A percentile compares a stretch with the other conserved stretches of the same genome.
Conservation (phyloP, 2,113 vertebrate genomes). For the Strigops habroptila region DNA sequence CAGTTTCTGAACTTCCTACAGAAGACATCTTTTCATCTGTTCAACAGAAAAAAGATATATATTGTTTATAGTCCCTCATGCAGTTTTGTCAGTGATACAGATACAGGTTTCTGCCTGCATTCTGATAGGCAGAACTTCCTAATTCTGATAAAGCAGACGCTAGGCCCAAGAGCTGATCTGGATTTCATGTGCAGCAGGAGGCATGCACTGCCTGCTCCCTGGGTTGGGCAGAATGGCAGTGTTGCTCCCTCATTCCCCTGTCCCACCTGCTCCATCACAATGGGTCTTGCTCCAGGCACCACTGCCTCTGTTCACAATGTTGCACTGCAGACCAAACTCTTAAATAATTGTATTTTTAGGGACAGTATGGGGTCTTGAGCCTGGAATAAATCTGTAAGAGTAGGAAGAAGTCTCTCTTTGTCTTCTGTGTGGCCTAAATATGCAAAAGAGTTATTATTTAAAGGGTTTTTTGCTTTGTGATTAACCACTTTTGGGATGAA, state of each 20-base stretch:
- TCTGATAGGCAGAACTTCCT: not conserved
- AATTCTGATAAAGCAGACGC: not conserved
- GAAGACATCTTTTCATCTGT: not conserved
- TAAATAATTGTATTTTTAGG: not conserved
- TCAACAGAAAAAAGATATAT: not conserved
- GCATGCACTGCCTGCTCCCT: accelerated
- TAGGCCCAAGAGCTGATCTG: not conserved
- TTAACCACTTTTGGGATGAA: not conserved
- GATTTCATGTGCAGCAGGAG: not conserved
- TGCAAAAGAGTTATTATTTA: not conserved
- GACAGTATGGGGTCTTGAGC: not conserved
- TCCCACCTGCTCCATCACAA: not conserved
- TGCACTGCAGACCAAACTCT: not conserved
- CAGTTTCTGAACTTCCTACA: not conserved
- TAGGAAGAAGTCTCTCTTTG: not conserved
- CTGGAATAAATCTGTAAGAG: not conserved
- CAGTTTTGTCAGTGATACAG: not conserved
- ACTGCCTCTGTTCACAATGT: not conserved
- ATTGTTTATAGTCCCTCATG: not conserved
- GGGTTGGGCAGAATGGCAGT: accelerated
- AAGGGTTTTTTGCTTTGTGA: not conserved
- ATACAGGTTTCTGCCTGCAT: not conserved
- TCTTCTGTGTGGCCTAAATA: not conserved
- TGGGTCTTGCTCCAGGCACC: not conserved
- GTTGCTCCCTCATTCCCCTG: not conserved